Evolutionary conservation across 2,797 vertebrate genomes (phyloP), one percentile per base, ranked within the genome.

Genomic region (Neosalanx taihuensis): DNA sequence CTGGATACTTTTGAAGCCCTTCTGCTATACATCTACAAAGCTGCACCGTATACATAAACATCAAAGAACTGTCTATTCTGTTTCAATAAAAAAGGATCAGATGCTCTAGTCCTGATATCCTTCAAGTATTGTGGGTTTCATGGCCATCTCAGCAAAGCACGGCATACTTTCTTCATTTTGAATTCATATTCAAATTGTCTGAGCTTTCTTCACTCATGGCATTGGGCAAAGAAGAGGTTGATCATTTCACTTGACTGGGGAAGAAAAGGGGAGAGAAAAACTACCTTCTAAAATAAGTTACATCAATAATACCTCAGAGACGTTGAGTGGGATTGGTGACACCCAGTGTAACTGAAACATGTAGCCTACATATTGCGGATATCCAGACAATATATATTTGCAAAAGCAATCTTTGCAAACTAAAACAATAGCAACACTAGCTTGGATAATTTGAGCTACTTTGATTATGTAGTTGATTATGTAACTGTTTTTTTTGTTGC

Each of bases 31-130:
- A 73, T 78, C 31, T 73, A 30, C 65, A 31, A 70, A 35, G 41
- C 78, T 73, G 67, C 69, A 35, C 31, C 37, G 35, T n/a, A 70
- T 69, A 53, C 60, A n/a, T 56, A 71, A 30, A 69, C 56, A 74
- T 80, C 77, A 87, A 53, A 69, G 67, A 73, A 67, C 72, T 80
- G 58, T 81, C 64, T 76, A 83, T 83, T 80, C 64, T 35, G 66
- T 72, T 77, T 69, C 17, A 67, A 31, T 71, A 77, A 71, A 76
- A 72, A 20, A 9, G 6, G 49, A 15, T 35, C 41, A 72, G 41
- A 77, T 70, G 63, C 68, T 15, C 65, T 30, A 62, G 51, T 56
- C 73, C 71, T 56, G 59, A n/a, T 74, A 53, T 73, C 71, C 72
- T 67, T 67, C 70, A 37, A 29, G 26, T 31, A 6, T 26, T 56